phyloP scores from a whole-genome alignment of 2,113 vertebrate genomes.

The Acrocephalus arundinaceus region DNA sequence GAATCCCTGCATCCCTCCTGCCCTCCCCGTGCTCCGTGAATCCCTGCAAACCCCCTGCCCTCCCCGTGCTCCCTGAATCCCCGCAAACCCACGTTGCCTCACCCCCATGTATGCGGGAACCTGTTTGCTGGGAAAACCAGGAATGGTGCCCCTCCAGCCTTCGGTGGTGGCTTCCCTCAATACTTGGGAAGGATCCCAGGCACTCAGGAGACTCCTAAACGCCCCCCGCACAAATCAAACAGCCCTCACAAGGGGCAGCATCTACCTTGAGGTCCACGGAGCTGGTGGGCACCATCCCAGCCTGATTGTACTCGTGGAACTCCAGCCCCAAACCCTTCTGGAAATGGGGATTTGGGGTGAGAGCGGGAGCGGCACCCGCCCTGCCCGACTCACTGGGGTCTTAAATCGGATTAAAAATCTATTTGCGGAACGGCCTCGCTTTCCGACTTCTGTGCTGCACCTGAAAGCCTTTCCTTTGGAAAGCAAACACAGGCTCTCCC shows the following conservation, averaged over 20 bases:
- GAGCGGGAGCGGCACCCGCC: accelerated
- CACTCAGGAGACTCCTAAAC: not conserved
- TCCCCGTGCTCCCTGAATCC: not conserved
- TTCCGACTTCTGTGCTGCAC: slow-evolving; percentile 57
- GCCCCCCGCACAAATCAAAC: not conserved
- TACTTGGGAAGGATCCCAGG: not conserved
- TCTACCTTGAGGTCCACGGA: not conserved
- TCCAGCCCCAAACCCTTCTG: not conserved
- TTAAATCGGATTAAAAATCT: slow-evolving; percentile 57
- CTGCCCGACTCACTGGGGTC: accelerated
- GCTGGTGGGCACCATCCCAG: not conserved
- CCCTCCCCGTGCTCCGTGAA: not conserved
- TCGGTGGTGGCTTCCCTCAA: not conserved
- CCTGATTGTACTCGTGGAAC: accelerated
- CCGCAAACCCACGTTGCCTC: accelerated
- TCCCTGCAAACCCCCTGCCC: not conserved
- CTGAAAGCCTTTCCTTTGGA: slow-evolving; percentile 58
- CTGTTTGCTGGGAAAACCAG: not conserved
- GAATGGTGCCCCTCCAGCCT: not conserved
- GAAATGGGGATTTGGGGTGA: not conserved
- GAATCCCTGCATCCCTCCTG: not conserved
- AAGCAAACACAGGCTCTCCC: slow-evolving; percentile 49
- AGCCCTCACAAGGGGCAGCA: accelerated
- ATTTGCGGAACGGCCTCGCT: not conserved
- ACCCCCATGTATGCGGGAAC: accelerated